phyloP scores from a whole-genome alignment of 2,113 vertebrate genomes.

The Narcine bancroftii region DNA sequence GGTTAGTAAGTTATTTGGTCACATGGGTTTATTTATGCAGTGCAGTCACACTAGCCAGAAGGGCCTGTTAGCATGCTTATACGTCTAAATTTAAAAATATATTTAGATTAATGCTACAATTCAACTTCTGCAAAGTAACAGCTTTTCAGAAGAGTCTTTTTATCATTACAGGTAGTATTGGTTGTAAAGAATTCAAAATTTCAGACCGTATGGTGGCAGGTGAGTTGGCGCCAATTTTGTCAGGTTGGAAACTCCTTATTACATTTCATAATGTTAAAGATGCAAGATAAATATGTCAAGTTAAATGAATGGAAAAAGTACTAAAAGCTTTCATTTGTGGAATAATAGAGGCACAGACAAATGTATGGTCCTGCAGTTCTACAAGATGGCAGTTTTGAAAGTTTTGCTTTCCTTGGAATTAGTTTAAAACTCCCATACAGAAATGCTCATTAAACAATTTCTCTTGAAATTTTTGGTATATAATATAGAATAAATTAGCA shows the following conservation, averaged over 20 bases:
- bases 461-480: neutral
- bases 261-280: neutral
- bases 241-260: neutral
- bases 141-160: neutral
- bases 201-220: neutral
- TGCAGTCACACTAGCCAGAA: too few relatives aligned
- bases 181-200: neutral
- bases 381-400: neutral
- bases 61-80: too few relatives aligned
- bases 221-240: neutral
- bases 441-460: neutral
- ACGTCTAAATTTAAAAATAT: too few relatives aligned
- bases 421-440: neutral
- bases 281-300: neutral
- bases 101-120: neutral
- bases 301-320: neutral
- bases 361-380: neutral
- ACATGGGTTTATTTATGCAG: too few relatives aligned
- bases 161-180: neutral
- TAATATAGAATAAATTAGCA: neutral
- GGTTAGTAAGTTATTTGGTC: too few relatives aligned
- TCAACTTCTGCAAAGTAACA: neutral
- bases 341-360: neutral
- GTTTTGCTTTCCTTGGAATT: neutral
- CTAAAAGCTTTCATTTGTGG: neutral